phyloP scores from a whole-genome alignment of 1,140 invertebrate species.

The Drosophila cardini region DNA sequence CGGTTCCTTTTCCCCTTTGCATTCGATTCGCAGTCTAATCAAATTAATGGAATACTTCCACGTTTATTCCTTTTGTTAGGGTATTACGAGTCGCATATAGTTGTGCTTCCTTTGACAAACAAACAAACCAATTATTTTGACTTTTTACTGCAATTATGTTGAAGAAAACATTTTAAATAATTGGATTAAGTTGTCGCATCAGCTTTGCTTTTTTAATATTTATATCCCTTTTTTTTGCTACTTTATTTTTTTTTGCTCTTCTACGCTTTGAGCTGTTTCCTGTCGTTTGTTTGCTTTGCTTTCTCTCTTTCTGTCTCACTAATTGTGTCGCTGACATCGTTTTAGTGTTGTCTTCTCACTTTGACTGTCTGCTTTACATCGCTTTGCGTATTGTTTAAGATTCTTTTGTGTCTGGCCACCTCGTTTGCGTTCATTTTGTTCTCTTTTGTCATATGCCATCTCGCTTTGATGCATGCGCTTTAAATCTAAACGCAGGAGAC shows the following conservation, averaged over 20 bases:
- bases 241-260: background rate
- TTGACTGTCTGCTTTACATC: background rate
- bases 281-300: background rate
- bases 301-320: background rate
- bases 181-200: background rate
- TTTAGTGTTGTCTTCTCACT: background rate
- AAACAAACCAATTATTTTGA: slow-evolving; percentile 10
- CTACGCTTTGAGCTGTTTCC: background rate
- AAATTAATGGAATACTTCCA: slow-evolving; percentile 79
- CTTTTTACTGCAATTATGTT: background rate
- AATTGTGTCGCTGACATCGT: slow-evolving; percentile 5
- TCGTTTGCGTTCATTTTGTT: background rate
- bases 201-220: background rate
- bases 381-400: background rate
- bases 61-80: slow-evolving; percentile 38
- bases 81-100: slow-evolving; percentile 19
- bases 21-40: slow-evolving; percentile 64
- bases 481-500: background rate
- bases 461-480: background rate
- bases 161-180: slow-evolving; percentile 15
- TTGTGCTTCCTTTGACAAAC: slow-evolving; percentile 22
- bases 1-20: background rate
- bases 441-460: background rate
- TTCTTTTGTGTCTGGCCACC: background rate
- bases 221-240: background rate